Evolutionary conservation across 2,888 invertebrate species (phyloP).

Genomic region (Pristionchus fissidentatus): DNA sequence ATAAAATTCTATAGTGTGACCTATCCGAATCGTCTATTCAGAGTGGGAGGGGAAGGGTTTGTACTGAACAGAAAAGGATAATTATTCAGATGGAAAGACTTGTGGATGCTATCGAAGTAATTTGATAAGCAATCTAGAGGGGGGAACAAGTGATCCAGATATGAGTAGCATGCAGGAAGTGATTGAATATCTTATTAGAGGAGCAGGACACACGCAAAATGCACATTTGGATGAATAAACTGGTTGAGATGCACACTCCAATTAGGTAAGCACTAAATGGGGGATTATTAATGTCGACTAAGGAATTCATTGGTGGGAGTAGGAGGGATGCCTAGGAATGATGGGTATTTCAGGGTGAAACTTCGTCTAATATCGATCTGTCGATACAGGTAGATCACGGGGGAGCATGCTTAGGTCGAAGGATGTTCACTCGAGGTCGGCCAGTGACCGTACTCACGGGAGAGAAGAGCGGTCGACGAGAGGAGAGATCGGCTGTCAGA

Average conservation of each 20-base stretch:
- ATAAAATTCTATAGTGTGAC: background rate
- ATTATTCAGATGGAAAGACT: no score
- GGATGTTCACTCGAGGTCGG: slow-evolving; percentile 23
- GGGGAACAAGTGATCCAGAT: no score
- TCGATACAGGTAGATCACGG: background rate
- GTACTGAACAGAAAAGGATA: background rate
- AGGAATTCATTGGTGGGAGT: no score
- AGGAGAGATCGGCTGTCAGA: slow-evolving; percentile 3
- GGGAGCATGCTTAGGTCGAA: slow-evolving; percentile 25
- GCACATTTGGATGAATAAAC: background rate
- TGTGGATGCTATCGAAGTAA: background rate
- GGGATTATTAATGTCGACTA: no score
- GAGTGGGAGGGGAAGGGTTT: background rate
- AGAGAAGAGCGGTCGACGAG: slow-evolving; percentile 36
- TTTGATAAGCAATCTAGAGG: background rate
- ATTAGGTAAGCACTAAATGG: no score
- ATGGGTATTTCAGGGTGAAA: no score
- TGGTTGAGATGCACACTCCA: background rate
- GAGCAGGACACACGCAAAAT: no score
- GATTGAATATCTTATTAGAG: no score
- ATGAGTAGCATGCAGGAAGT: no score
- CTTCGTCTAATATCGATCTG: no score
- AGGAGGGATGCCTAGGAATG: no score
- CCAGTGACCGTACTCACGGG: background rate
- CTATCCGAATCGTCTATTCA: background rate